Conservation (phyloP, 2,113 vertebrate species). For the Heptranchias perlo region DNA sequence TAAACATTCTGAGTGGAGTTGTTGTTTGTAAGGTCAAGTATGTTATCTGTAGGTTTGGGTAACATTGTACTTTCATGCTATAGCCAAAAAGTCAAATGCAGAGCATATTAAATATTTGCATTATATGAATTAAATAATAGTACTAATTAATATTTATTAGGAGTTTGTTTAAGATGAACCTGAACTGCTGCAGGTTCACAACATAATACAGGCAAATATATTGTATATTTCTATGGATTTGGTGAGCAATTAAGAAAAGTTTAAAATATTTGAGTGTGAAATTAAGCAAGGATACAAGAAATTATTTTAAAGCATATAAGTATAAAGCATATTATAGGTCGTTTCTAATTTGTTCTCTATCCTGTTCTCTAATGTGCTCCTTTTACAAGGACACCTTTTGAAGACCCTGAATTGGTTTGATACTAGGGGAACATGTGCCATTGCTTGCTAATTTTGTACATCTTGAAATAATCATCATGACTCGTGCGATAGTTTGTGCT, state of each 20-base stretch:
- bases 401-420: background rate
- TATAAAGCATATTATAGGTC: background rate
- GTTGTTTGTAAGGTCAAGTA: background rate
- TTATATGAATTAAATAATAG: background rate
- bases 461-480: background rate
- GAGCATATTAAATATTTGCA: background rate
- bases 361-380: background rate
- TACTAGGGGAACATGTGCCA: background rate
- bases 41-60: background rate
- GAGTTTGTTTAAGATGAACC: background rate
- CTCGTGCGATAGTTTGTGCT: background rate
- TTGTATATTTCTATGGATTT: background rate
- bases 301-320: background rate
- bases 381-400: background rate
- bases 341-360: background rate
- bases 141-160: background rate
- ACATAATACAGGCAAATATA: background rate
- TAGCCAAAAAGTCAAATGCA: background rate
- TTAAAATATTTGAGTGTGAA: background rate
- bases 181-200: background rate
- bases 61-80: background rate
- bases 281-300: background rate
- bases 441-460: constrained; percentile 25
- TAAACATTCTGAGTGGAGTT: background rate
- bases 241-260: background rate